Percentiles rank a stretch among this genome's conserved stretches.
phyloP scores from a whole-genome alignment of 64 coral and sea anemone species.

The Pachyseris speciosa region DNA sequence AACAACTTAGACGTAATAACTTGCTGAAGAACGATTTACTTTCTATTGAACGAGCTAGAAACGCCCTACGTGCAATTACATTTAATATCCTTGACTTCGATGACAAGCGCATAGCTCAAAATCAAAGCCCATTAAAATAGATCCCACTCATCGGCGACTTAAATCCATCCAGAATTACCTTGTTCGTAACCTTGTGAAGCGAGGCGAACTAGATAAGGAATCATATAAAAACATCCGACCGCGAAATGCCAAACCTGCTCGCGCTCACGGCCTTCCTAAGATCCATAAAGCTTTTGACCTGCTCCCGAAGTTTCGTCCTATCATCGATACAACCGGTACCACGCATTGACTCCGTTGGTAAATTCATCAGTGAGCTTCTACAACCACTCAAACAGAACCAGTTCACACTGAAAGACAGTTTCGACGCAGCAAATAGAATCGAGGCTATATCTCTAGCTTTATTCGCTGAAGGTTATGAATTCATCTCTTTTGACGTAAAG shows the following conservation, averaged over 20 bases:
- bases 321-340: conserved; percentile 55
- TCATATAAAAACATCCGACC: conserved; percentile 34
- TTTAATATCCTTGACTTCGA: conserved; percentile 22
- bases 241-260: background rate
- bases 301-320: conserved; percentile 62
- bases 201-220: conserved; percentile 12
- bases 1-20: conserved; percentile 8
- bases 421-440: conserved; percentile 41
- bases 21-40: background rate
- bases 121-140: background rate
- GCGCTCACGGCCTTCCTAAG: conserved; percentile 45
- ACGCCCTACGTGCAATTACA: background rate
- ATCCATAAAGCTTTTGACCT: conserved; percentile 50
- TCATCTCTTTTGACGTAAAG: conserved; percentile 63
- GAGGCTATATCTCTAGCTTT: background rate
- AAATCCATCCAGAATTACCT: conserved; percentile 41
- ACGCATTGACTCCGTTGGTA: conserved; percentile 40
- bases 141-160: conserved; percentile 25
- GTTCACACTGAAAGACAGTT: conserved; percentile 44
- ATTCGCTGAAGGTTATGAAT: conserved; percentile 55
- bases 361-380: conserved; percentile 13
- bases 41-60: conserved; percentile 2
- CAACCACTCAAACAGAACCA: conserved; percentile 42
- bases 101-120: background rate
- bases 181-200: conserved; percentile 17